Percentiles rank a stretch among this genome's conserved stretches.
Evolutionary conservation across 2,888 invertebrate species (phyloP).

Genomic region (Leptinotarsa peninsularis): DNA sequence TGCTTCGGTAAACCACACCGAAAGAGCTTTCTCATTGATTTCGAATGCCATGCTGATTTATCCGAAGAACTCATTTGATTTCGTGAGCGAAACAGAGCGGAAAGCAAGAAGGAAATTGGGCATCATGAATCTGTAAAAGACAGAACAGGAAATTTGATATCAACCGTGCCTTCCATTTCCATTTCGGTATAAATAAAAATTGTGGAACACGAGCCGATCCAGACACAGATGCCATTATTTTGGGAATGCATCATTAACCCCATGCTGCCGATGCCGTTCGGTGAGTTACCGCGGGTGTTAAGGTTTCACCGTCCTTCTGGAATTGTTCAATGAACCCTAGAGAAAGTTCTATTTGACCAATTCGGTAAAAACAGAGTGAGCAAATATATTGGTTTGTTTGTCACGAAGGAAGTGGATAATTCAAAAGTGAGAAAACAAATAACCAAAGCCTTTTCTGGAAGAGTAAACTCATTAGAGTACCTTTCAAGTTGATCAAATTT

Average conservation of each 20-base stretch:
- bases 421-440: no score
- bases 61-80: slow-evolving; percentile 43
- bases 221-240: slow-evolving; percentile 21
- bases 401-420: no score
- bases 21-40: slow-evolving; percentile 18
- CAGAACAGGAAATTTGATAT: slow-evolving; percentile 51
- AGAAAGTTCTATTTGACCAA: slow-evolving; percentile 6
- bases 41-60: slow-evolving; percentile 21
- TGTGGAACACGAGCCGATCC: slow-evolving; percentile 17
- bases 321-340: slow-evolving; percentile 7
- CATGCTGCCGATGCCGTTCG: slow-evolving; percentile 2
- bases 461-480: no score
- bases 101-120: slow-evolving; percentile 46
- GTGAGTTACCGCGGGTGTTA: slow-evolving; percentile 11
- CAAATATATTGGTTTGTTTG: not conserved
- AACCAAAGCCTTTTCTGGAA: no score
- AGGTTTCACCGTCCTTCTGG: slow-evolving; percentile 1
- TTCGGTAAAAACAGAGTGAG: not conserved
- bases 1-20: not conserved
- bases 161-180: slow-evolving; percentile 37
- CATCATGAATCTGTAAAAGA: slow-evolving; percentile 50
- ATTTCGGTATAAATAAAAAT: slow-evolving; percentile 34
- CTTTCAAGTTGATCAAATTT: no score
- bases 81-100: slow-evolving; percentile 43
- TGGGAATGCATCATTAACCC: slow-evolving; percentile 23